Percentiles rank a stretch among this genome's conserved stretches.
Conservation (phyloP, 2,888 invertebrate genomes). For the Pantelozetes paolii region DNA sequence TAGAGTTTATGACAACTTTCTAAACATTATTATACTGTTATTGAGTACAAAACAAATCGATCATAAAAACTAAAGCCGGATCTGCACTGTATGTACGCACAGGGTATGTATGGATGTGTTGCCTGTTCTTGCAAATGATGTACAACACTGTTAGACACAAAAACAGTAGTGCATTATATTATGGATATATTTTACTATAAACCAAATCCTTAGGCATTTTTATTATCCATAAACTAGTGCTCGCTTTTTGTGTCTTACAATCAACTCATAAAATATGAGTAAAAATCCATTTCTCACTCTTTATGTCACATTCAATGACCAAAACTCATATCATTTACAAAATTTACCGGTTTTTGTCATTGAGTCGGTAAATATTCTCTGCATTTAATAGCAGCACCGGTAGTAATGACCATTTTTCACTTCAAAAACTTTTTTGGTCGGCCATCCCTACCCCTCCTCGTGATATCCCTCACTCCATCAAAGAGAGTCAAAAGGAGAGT, state of each 20-base stretch:
- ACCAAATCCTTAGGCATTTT: slow-evolving; percentile 25
- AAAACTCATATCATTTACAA: slow-evolving; percentile 20
- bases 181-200: background rate
- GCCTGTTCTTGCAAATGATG: background rate
- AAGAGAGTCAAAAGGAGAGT: background rate
- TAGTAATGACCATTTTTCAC: slow-evolving; percentile 27
- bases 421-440: background rate
- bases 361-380: background rate
- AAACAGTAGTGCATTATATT: slow-evolving; percentile 2
- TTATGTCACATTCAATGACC: slow-evolving; percentile 18
- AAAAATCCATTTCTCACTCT: background rate
- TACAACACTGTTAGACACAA: background rate
- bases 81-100: slow-evolving; percentile 12
- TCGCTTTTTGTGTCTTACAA: background rate
- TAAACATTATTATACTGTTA: background rate
- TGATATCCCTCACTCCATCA: slow-evolving; percentile 1
- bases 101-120: background rate
- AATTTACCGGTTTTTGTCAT: slow-evolving; percentile 21
- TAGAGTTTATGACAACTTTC: slow-evolving; percentile 15
- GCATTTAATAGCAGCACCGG: background rate
- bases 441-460: background rate
- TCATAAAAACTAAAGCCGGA: slow-evolving; percentile 24
- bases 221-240: slow-evolving; percentile 8
- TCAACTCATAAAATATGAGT: background rate
- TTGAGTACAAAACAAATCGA: slow-evolving; percentile 21